Evolutionary conservation across 2,888 invertebrate species (phyloP).

Genomic region (Orchesellides sinensis): DNA sequence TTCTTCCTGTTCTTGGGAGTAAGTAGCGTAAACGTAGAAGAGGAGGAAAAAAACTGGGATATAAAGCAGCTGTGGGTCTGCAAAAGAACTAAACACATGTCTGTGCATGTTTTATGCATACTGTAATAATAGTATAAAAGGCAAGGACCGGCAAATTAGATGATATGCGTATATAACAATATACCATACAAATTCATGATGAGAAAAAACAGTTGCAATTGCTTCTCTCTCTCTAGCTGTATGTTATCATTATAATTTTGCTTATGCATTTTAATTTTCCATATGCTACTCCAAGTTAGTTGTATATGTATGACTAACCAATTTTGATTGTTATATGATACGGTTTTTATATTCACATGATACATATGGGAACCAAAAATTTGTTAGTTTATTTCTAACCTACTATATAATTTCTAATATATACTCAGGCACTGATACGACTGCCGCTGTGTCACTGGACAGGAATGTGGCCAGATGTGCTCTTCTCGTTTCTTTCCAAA

Average conservation of each 20-base stretch:
- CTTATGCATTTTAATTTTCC: too few species aligned
- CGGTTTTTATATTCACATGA: too few species aligned
- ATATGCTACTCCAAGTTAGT: too few species aligned
- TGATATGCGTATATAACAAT: too few species aligned
- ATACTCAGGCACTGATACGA: too few species aligned
- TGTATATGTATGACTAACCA: too few species aligned
- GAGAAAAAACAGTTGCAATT: constrained; percentile 16
- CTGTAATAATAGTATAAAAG: not conserved
- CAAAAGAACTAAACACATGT: too few species aligned
- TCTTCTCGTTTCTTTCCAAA: not conserved
- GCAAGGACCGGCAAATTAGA: constrained; percentile 6
- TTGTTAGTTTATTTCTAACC: too few species aligned
- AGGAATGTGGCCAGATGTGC: not conserved
- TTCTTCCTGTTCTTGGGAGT: not conserved
- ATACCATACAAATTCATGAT: not conserved
- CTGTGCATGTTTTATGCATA: constrained; percentile 40
- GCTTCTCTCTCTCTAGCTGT: constrained; percentile 1
- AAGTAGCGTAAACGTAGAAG: not conserved
- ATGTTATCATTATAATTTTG: too few species aligned
- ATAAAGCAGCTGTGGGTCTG: constrained; percentile 43
- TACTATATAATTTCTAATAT: too few species aligned
- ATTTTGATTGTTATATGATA: too few species aligned
- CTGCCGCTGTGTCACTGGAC: not conserved
- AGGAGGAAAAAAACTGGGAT: constrained; percentile 15
- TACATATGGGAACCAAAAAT: too few species aligned